A percentile compares a stretch with the other conserved stretches of the same genome.
phyloP scores from a whole-genome alignment of 2,113 vertebrate species.

The Osmerus eperlanus region DNA sequence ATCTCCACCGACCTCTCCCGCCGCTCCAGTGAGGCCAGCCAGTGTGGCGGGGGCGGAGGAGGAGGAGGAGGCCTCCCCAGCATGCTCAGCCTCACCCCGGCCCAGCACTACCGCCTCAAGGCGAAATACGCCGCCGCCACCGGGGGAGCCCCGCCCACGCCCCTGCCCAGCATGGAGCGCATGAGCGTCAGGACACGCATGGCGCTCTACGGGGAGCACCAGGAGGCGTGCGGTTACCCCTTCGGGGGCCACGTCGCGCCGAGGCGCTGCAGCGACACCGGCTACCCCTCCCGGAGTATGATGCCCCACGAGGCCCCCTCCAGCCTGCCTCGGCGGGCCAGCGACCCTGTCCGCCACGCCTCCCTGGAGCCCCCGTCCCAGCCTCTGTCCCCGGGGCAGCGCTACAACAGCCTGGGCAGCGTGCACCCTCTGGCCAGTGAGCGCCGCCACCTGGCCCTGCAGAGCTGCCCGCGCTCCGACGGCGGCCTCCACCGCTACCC shows the following conservation, averaged over 20 bases:
- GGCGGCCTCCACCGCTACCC: constrained; percentile 56
- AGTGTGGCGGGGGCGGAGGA: constrained; percentile 68
- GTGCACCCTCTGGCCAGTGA: constrained; percentile 65
- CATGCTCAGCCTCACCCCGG: constrained; percentile 85
- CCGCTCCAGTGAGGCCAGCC: constrained; percentile 86
- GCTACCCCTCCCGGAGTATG: constrained; percentile 67
- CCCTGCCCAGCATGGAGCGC: constrained; percentile 84
- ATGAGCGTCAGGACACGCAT: constrained; percentile 80
- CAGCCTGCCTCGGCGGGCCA: constrained; percentile 78
- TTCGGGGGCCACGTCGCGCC: constrained; percentile 49
- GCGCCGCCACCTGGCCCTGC: constrained; percentile 67
- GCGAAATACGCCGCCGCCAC: constrained; percentile 90
- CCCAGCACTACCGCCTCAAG: constrained; percentile 90
- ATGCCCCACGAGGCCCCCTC: constrained; percentile 76
- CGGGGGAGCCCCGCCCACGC: constrained; percentile 86
- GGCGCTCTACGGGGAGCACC: constrained; percentile 73
- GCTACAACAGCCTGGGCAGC: constrained; percentile 79
- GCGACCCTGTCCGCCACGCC: constrained; percentile 78
- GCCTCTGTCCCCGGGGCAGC: constrained; percentile 70
- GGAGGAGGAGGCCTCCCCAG: constrained; percentile 38
- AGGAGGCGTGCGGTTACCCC: constrained; percentile 55
- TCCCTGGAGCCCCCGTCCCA: constrained; percentile 50
- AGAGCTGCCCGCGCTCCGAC: constrained; percentile 72
- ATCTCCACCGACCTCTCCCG: constrained; percentile 89
- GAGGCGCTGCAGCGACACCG: constrained; percentile 76